Evolutionary conservation across 2,797 vertebrate genomes (phyloP).

Genomic region (Miichthys miiuy): DNA sequence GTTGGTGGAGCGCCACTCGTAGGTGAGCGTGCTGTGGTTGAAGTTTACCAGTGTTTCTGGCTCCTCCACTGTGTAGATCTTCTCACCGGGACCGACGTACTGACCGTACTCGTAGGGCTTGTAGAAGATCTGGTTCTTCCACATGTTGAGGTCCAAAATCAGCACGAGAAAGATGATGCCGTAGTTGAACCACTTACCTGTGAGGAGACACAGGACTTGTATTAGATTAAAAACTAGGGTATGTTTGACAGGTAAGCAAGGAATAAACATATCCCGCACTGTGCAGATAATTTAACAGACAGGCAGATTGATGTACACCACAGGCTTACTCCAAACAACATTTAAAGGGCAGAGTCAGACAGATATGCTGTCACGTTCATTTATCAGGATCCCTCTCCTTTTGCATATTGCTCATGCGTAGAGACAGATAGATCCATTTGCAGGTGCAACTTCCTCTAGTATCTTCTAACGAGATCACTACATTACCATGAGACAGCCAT

Average conservation of each 20-base stretch:
- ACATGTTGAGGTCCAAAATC: slow-evolving; percentile 99
- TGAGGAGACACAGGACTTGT: slow-evolving; percentile 60
- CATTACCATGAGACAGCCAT: slow-evolving; percentile 68
- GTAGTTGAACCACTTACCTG: slow-evolving; percentile 99
- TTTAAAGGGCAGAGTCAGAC: slow-evolving; percentile 46
- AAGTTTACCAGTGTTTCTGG: slow-evolving; percentile 91
- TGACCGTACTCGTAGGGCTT: slow-evolving; percentile 97
- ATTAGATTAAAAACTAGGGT: slow-evolving; percentile 41
- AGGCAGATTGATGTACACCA: slow-evolving; percentile 15
- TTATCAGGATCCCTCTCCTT: slow-evolving; percentile 44
- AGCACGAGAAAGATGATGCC: slow-evolving; percentile 98
- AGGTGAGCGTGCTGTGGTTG: slow-evolving; percentile 94
- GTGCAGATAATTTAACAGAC: slow-evolving; percentile 31
- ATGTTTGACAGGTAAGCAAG: slow-evolving; percentile 1
- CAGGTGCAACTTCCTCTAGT: slow-evolving; percentile 55
- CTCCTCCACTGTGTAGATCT: slow-evolving; percentile 97
- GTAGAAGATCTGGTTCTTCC: slow-evolving; percentile 99
- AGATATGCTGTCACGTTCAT: slow-evolving; percentile 44
- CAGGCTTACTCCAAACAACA: slow-evolving; percentile 34
- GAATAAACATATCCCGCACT: not conserved
- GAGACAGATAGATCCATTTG: slow-evolving; percentile 61
- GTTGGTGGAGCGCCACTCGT: slow-evolving; percentile 93
- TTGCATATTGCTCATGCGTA: slow-evolving; percentile 46
- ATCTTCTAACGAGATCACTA: slow-evolving; percentile 69
- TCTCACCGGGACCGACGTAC: slow-evolving; percentile 95